Conservation (phyloP, 2,797 vertebrate species). For the Antennarius maculatus region DNA sequence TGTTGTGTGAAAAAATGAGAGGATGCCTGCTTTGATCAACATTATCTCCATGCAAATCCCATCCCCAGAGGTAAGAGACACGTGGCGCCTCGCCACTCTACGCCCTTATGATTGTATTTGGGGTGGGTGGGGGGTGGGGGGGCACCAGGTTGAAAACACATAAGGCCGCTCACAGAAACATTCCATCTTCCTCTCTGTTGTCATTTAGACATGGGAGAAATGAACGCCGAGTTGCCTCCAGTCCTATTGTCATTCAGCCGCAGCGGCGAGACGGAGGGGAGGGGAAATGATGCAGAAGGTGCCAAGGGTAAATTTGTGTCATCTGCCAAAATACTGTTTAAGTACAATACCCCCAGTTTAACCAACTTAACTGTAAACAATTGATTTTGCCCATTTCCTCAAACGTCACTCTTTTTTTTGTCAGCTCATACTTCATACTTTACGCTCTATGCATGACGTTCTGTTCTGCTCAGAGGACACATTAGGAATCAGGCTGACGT, state of each 20-base stretch:
- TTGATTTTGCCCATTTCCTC: conserved; percentile 54
- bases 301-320: conserved; percentile 61
- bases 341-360: conserved; percentile 53
- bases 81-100: conserved; percentile 40
- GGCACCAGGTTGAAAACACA: conserved; percentile 48
- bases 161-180: conserved; percentile 41
- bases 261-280: conserved; percentile 42
- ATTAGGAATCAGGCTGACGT: conserved; percentile 40
- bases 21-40: conserved; percentile 50
- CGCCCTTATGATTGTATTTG: conserved; percentile 59
- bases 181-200: conserved; percentile 50
- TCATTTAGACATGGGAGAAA: conserved; percentile 49
- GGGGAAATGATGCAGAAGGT: conserved; percentile 43
- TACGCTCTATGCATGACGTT: conserved; percentile 9
- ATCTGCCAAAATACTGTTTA: conserved; percentile 64
- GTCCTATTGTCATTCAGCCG: conserved; percentile 63
- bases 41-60: conserved; percentile 60
- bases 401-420: conserved; percentile 24
- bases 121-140: no score
- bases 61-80: conserved; percentile 12
- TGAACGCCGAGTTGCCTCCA: conserved; percentile 34
- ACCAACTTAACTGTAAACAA: conserved; percentile 63
- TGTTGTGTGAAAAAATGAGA: conserved; percentile 15
- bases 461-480: conserved; percentile 23
- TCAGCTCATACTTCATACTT: conserved; percentile 20